Evolutionary conservation across 2,888 invertebrate species (phyloP), one percentile per base, ranked within the genome.

Genomic region (Eubasilissa splendida): DNA sequence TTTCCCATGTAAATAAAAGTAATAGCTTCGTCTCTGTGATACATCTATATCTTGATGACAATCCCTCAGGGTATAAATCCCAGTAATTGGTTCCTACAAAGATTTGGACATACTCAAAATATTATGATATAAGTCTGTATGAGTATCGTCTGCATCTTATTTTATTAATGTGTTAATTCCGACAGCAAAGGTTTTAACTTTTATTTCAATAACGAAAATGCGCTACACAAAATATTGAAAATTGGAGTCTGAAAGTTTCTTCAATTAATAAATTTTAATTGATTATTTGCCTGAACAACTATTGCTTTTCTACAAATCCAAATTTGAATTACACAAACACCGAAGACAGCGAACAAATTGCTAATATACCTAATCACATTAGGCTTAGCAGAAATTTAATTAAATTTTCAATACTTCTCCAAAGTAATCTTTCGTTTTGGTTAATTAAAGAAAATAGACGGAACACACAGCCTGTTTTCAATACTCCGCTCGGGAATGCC

Each of bases 401-500:
- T 71, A 71, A 71, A 71, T 71, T 71, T 71, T 22, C 71, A 33
- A 54, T 71, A 71, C 71, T 71, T 71, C 71, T 71, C 31, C 71
- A 56, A 71, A 71, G 71, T 71, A 71, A 71, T 56, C 71, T 71
- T 22, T 54, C 71, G 71, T 56, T 71, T 71, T 56, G 71, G 71
- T 71, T 71, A 71, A 71, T 71, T 71, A 71, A 71, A 71, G 71
- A 71, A 71, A 71, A 56, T 54, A 71, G 71, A 71, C 71, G 71
- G 31, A 71, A 56, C 54, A 56, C 54, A 22, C 54, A n/a, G 71
- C 53, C n/a, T 31, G 71, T 71, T 71, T 50, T 68, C 68, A 68
- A 68, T 68, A 68, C 68, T 50, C 50, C n/a, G 71, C 71, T 7
- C 11, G 56, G 14, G 71, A 42, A 60, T 53, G 58, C 42, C 63